Base-by-base conservation (phyloP, 2,797 vertebrate species). In the Hydrophis major region DNA sequence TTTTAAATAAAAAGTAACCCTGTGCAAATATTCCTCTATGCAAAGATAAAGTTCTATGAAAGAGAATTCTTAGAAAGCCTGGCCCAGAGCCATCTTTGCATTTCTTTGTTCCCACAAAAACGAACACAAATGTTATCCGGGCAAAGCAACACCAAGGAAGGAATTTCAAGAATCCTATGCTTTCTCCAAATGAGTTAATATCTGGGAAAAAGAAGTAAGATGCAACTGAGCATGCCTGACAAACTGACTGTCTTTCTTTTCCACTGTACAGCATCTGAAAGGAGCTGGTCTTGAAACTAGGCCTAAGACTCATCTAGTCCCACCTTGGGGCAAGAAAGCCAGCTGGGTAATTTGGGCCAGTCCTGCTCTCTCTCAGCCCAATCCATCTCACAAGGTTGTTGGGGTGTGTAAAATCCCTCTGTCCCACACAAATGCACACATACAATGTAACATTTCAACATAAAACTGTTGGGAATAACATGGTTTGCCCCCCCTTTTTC, bases 1-100 rank as follows among this genome's bases (percentile, higher is more conserved):
- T 27, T 88, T 12, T 16, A 0, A 42, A 42, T 56, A 27, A 32
- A 53, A 61, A 91, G 60, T 13, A 32, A 13, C 25, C 88, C 57
- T n/a, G 3, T 3, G 83, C 60, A 91, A 11, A 42, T 59, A 66
- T 90, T 93, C 37, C 50, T 83, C 2, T 87, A 27, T 90, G 53
- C 27, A 83, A 94, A 91, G 20, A 88, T 94, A 86, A 5, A 0
- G 28, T 90, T 95, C 90, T 93, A 18, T 25, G 56, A 88, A 93
- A 47, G 32, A 10, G 0, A 32, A 22, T 91, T 93, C 93, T 93
- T 91, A 83, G 89, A 94, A 95, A 94, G 86, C 94, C 90, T 86
- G 92, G 88, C 56, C 69, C 90, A 8, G 0, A 22, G 61, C 86
- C 91, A 89, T 28, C 16, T 4, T 14, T 42, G 69, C 87, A 89